Percentiles rank a stretch among this genome's conserved stretches.
Evolutionary conservation across 2,888 invertebrate species (phyloP).

Genomic region (Pseudococcus jackbeardsleyi): DNA sequence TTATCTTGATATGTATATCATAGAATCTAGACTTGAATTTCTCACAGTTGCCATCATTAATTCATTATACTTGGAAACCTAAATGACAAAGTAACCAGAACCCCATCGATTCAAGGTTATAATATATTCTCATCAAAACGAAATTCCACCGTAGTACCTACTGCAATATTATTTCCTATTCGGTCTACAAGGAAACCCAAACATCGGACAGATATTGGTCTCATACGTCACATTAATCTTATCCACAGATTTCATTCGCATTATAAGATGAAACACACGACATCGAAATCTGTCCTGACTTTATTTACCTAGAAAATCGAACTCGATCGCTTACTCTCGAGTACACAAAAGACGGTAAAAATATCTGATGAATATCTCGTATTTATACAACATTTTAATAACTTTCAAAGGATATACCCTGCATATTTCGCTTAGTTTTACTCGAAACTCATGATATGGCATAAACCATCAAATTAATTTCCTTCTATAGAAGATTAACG

Average conservation of each 20-base stretch:
- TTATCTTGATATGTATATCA: too few species aligned
- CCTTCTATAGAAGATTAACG: slow-evolving; percentile 33
- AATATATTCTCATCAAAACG: too few species aligned
- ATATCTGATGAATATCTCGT: neutral
- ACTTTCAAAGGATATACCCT: neutral
- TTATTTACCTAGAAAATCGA: neutral
- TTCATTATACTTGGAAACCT: too few species aligned
- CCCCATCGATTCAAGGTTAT: too few species aligned
- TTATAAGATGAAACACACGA: slow-evolving; percentile 12
- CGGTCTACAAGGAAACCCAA: too few species aligned
- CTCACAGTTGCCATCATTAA: too few species aligned
- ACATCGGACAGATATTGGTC: neutral
- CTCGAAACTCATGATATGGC: neutral
- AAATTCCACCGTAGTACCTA: too few species aligned
- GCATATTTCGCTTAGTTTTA: neutral
- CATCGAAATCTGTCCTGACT: neutral
- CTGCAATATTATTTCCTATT: too few species aligned
- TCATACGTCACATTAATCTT: neutral
- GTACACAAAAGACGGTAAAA: neutral
- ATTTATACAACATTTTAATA: neutral
- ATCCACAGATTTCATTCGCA: neutral
- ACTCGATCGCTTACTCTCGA: neutral
- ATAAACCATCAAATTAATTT: slow-evolving; percentile 35
- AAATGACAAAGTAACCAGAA: too few species aligned
- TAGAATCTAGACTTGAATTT: too few species aligned